phyloP scores from a whole-genome alignment of 2,888 invertebrate species.

The Malthinus seriepunctatus region DNA sequence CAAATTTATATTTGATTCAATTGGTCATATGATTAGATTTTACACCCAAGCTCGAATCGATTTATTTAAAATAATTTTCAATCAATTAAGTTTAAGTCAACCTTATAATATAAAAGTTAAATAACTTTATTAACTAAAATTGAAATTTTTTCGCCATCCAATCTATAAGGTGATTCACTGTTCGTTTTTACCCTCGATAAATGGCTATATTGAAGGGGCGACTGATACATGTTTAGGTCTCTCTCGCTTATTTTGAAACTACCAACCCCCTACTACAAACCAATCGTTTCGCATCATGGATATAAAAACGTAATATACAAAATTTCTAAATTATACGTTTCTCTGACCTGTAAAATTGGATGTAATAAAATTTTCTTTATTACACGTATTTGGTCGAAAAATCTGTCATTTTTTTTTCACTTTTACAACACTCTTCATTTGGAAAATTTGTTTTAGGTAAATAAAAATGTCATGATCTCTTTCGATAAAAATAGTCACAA shows the following conservation, averaged over 20 bases:
- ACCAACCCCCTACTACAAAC: constrained; percentile 14
- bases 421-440: no score
- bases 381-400: not conserved
- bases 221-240: constrained; percentile 18
- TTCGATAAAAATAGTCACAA: no score
- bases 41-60: no score
- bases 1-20: no score
- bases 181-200: constrained; percentile 23
- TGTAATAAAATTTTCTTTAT: constrained; percentile 12
- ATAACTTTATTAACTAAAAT: no score
- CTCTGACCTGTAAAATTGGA: constrained; percentile 20
- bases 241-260: constrained; percentile 16
- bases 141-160: constrained; percentile 12
- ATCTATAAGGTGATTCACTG: constrained; percentile 29
- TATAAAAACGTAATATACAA: constrained; percentile 18
- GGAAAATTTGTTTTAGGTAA: no score
- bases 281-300: constrained; percentile 19
- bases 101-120: no score
- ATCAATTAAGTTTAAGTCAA: no score
- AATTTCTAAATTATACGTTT: constrained; percentile 21
- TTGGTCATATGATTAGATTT: no score
- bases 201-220: constrained; percentile 26
- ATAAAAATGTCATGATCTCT: no score
- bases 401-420: no score
- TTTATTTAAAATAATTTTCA: no score